Evolutionary conservation across 1,140 invertebrate genomes (phyloP).

Genomic region (Euschistus heros): DNA sequence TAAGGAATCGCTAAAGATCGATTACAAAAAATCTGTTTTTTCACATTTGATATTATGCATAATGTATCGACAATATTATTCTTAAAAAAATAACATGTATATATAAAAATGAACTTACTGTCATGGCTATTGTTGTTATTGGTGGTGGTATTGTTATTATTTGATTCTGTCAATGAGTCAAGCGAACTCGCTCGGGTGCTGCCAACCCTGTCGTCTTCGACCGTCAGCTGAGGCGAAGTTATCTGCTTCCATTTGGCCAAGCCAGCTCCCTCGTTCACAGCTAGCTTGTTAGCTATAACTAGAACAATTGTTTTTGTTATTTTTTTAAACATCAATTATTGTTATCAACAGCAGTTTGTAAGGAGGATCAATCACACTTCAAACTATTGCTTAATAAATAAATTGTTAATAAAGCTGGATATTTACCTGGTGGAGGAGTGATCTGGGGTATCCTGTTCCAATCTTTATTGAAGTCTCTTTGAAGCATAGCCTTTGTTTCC

Average conservation of each 20-base stretch:
- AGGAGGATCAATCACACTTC: too few species aligned
- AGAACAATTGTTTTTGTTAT: too few species aligned
- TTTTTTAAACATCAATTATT: too few species aligned
- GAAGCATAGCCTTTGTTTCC: constrained; percentile 57
- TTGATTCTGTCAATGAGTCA: background rate
- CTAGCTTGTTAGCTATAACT: constrained; percentile 14
- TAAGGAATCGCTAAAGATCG: too few species aligned
- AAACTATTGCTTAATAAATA: too few species aligned
- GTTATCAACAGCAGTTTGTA: too few species aligned
- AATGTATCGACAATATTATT: too few species aligned
- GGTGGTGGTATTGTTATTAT: constrained; percentile 1
- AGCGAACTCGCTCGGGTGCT: background rate
- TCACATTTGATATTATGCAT: too few species aligned
- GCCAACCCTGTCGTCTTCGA: background rate
- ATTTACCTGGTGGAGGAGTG: constrained; percentile 6
- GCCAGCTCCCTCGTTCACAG: constrained; percentile 10
- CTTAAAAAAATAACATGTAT: too few species aligned
- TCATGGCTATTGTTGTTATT: constrained; percentile 3
- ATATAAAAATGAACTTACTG: background rate
- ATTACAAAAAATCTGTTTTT: too few species aligned
- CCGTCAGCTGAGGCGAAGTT: background rate
- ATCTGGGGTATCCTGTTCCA: background rate
- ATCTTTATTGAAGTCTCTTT: constrained; percentile 32
- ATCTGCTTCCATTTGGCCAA: constrained; percentile 21
- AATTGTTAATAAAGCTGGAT: too few species aligned